A percentile compares a stretch with the other conserved stretches of the same genome.
These are phyloP conservation scores for Aulostomus chinensis DNA, from an alignment of 2,797 vertebrate species.

Conservation along the genomic window DNA sequence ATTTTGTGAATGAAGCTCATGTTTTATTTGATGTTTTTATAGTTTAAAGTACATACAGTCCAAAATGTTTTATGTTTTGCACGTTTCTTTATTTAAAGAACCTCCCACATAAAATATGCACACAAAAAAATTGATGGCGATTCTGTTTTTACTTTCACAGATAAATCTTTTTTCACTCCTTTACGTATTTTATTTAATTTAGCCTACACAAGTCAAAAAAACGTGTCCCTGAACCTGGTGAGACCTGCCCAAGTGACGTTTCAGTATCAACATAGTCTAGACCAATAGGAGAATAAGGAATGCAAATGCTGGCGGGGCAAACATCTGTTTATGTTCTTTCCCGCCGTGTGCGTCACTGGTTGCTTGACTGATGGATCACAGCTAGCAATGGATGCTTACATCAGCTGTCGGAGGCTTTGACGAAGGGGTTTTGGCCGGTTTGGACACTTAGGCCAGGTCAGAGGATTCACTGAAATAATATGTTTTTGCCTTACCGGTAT, in stretches of 20 bases:
- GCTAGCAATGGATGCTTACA: constrained; percentile 48
- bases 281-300: constrained; percentile 45
- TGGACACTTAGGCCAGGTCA: constrained; percentile 61
- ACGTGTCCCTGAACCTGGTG: constrained; percentile 31
- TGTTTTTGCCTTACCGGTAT: not conserved
- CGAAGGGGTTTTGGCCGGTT: constrained; percentile 39
- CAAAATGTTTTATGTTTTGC: not conserved
- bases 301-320: constrained; percentile 7
- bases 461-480: not conserved
- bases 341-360: constrained; percentile 54
- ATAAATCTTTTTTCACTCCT: too few species aligned
- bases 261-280: rapidly evolving
- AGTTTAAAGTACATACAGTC: constrained; percentile 19
- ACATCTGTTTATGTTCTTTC: constrained; percentile 44
- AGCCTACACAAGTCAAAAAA: too few species aligned
- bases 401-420: constrained; percentile 60
- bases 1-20: constrained; percentile 29
- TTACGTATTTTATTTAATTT: too few species aligned
- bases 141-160: too few species aligned
- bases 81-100: too few species aligned
- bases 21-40: constrained; percentile 28
- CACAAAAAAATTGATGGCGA: too few species aligned
- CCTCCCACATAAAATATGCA: too few species aligned
- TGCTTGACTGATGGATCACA: constrained; percentile 31
- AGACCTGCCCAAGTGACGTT: constrained; percentile 31